Percentiles rank a stretch among this genome's conserved stretches.
phyloP scores from a whole-genome alignment of 2,888 invertebrate species.

The Deilephila elpenor region DNA sequence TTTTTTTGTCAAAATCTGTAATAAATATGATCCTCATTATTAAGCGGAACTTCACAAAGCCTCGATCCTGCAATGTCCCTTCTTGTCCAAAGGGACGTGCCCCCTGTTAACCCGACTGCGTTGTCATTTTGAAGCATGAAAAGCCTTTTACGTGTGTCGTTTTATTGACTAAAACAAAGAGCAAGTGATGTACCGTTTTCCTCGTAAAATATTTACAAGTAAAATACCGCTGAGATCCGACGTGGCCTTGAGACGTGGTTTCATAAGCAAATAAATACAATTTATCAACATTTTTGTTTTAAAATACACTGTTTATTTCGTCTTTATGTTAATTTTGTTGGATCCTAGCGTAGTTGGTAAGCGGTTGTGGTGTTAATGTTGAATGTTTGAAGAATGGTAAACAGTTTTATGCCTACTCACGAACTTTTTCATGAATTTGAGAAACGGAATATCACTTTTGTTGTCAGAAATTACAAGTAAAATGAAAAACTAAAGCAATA shows the following conservation, averaged over 20 bases:
- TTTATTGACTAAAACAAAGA: constrained; percentile 23
- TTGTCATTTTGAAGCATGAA: constrained; percentile 10
- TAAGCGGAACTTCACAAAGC: not conserved
- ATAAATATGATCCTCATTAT: too few species aligned
- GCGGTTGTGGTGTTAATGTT: not conserved
- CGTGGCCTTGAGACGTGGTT: not conserved
- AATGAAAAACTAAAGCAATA: too few species aligned
- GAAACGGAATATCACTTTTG: too few species aligned
- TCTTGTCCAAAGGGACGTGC: not conserved
- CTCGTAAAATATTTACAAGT: constrained; percentile 13
- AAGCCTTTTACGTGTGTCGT: constrained; percentile 16
- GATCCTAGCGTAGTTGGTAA: not conserved
- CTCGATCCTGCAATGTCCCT: not conserved
- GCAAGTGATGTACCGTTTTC: constrained; percentile 14
- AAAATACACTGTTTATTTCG: not conserved
- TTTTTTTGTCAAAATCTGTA: too few species aligned
- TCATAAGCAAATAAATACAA: not conserved
- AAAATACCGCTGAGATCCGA: constrained; percentile 11
- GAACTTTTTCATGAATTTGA: too few species aligned
- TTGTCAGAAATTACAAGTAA: too few species aligned
- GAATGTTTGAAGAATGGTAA: not conserved
- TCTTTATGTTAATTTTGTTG: not conserved
- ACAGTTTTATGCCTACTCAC: not conserved
- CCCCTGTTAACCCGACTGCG: not conserved
- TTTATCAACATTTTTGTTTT: not conserved